Evolutionary conservation across 1,140 invertebrate species (phyloP), one percentile per base, ranked within the genome.

Genomic region (Homalodisca vitripennis): DNA sequence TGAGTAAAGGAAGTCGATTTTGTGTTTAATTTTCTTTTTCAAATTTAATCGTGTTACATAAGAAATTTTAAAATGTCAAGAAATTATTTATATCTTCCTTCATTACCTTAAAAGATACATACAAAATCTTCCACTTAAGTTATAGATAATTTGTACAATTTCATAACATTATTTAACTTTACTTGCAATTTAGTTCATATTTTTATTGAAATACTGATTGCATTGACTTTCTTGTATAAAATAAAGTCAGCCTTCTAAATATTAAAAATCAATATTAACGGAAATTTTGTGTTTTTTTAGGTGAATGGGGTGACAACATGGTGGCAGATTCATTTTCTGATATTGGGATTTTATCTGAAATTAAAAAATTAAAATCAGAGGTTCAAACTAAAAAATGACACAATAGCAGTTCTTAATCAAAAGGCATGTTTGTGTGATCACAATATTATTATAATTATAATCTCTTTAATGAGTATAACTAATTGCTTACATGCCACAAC

Each of bases 321-420:
- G 48, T 3, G 3, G 3, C 48, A 20, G n/a, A 24, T 26, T 26
- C 34, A 60, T 20, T 34, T 31, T 22, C 41, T 27, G 14, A 57
- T 57, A 53, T 20, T 31, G 67, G 24, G 3, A 60, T 60, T 3
- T 6, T 60, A 2, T 10, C 6, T 60, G 55, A 68, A 26, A 34
- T 57, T n/a, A 55, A 68, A 24, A 32, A 48, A 17, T 13, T 68
- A 32, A 51, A 57, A 27, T 12, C 10, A 1, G 67, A 68, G 22
- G 30, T 68, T 22, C 31, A 46, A 30, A 29, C 22, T 32, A 29
- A 68, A 68, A 57, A 51, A 68, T 24, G 48, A 68, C 3, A 30
- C 51, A 31, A 31, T 68, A 3, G n/a, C 30, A 6, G n/a, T 31
- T 6, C 53, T 68, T 3, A 51, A 68, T 27, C 48, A 51, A 32